Evolutionary conservation across 2,888 invertebrate genomes (phyloP).

Genomic region (Nephrotoma guestfalica): DNA sequence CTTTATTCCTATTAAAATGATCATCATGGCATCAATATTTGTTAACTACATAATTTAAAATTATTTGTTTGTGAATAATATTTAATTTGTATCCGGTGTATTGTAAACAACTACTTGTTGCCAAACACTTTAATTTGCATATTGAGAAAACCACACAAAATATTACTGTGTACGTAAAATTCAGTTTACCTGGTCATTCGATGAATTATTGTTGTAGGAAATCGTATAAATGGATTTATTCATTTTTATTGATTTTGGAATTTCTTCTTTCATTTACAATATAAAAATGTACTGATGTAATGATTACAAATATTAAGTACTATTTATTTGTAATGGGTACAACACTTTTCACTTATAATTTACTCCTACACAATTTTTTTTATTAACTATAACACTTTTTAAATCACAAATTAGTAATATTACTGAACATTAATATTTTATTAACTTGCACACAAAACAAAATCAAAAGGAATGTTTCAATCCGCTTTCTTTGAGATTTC

Average conservation of each 20-base stretch:
- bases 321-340: not conserved
- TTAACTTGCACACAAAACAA: not conserved
- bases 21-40: not conserved
- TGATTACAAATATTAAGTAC: not conserved
- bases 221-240: not conserved
- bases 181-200: not conserved
- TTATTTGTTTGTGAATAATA: not conserved
- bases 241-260: not conserved
- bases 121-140: not conserved
- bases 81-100: not conserved
- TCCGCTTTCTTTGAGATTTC: not conserved
- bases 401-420: not conserved
- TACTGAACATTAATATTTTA: not conserved
- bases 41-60: not conserved
- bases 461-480: not conserved
- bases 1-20: not conserved
- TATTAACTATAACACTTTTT: not conserved
- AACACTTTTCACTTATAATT: not conserved
- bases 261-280: not conserved
- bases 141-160: not conserved
- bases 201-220: not conserved
- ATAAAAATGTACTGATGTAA: not conserved
- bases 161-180: not conserved
- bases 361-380: not conserved
- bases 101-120: not conserved